Percentiles rank a stretch among this genome's conserved stretches.
Conservation (phyloP, 1,140 invertebrate genomes). For the Atta colombica region DNA sequence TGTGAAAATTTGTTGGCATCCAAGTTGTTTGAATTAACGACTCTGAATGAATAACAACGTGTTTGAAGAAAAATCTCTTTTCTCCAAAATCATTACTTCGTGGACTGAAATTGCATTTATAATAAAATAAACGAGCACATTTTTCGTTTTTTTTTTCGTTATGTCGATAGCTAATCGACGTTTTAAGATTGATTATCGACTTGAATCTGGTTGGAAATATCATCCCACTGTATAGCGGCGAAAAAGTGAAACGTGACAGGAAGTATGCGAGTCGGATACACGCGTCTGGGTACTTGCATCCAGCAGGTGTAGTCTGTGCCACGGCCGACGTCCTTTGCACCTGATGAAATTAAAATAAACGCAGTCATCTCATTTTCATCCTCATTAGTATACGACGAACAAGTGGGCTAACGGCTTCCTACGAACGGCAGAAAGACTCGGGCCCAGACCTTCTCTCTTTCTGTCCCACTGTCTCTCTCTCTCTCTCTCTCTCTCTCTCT, state of each 20-base stretch:
- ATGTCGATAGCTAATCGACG: not conserved
- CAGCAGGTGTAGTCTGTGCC: conserved; percentile 65
- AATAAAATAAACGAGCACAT: not conserved
- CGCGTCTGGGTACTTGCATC: conserved; percentile 46
- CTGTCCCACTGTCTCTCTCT: conserved; percentile 27
- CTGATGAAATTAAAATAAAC: conserved; percentile 86
- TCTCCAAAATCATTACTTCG: not conserved
- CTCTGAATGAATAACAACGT: not conserved
- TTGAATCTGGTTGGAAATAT: conserved; percentile 17
- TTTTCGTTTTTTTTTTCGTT: not conserved
- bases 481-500: conserved; percentile 31
- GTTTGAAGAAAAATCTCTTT: conserved; percentile 5
- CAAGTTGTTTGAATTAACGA: conserved; percentile 2
- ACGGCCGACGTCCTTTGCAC: conserved; percentile 78
- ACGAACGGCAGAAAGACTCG: conserved; percentile 69
- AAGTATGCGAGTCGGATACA: conserved; percentile 38
- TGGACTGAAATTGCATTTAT: not conserved
- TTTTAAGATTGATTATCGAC: not conserved
- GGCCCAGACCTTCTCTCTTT: conserved; percentile 55
- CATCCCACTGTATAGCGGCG: not conserved
- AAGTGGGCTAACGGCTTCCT: conserved; percentile 84
- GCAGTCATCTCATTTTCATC: conserved; percentile 85
- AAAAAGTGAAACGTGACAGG: conserved; percentile 49
- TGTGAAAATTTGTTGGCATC: not conserved
- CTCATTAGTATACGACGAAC: conserved; percentile 85